phyloP scores from a whole-genome alignment of 2,888 invertebrate genomes.

The Bombyx huttoni region DNA sequence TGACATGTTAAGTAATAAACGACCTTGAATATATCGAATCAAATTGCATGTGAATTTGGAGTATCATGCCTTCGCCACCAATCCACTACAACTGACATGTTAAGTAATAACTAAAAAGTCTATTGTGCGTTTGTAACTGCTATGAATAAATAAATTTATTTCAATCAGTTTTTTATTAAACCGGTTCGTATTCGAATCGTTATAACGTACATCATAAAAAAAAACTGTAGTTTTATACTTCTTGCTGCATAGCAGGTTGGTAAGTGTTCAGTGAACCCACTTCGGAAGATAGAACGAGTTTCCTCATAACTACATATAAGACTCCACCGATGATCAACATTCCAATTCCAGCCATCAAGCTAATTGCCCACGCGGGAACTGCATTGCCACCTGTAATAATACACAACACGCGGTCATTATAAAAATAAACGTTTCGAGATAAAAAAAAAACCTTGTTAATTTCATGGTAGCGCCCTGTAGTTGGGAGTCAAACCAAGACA shows the following conservation, averaged over 20 bases:
- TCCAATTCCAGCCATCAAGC: slow-evolving; percentile 77
- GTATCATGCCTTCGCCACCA: neutral
- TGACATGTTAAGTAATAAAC: neutral
- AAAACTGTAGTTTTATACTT: slow-evolving; percentile 27
- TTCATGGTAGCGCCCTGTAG: too few relatives aligned
- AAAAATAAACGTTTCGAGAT: too few relatives aligned
- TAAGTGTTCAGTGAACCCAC: slow-evolving; percentile 61
- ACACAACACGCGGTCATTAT: too few relatives aligned
- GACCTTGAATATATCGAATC: neutral
- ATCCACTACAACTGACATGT: slow-evolving; percentile 7
- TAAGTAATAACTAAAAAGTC: neutral
- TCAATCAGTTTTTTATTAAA: neutral
- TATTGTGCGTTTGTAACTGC: neutral
- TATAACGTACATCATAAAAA: neutral
- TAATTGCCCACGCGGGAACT: slow-evolving; percentile 85
- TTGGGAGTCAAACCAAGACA: too few relatives aligned
- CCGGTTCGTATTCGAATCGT: neutral
- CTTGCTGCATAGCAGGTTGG: slow-evolving; percentile 70
- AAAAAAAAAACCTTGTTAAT: too few relatives aligned
- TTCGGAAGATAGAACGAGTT: slow-evolving; percentile 74
- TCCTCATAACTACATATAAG: slow-evolving; percentile 78
- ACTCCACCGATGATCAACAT: slow-evolving; percentile 80
- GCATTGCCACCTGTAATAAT: slow-evolving; percentile 73
- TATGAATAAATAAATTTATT: neutral
- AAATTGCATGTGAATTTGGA: neutral